Percentiles rank a stretch among this genome's conserved stretches.
These are phyloP conservation scores for Pantherophis vulpinus DNA, from an alignment of 2,797 vertebrate species.

Conservation along the genomic window DNA sequence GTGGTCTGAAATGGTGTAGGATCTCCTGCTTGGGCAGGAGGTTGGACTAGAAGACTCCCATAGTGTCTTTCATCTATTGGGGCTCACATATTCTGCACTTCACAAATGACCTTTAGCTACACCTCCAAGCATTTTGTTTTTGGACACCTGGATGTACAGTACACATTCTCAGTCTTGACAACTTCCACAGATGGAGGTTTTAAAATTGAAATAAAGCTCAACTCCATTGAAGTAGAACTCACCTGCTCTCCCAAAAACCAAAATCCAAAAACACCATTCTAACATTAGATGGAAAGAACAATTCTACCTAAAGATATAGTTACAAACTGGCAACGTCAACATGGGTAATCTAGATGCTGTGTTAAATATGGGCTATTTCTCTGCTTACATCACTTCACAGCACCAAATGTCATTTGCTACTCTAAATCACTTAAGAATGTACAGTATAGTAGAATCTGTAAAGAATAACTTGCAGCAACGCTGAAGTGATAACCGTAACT, in stretches of 20 bases:
- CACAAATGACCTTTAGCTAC: neutral
- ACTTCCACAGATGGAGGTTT: neutral
- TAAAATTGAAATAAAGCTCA: neutral
- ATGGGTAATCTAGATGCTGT: neutral
- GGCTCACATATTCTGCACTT: neutral
- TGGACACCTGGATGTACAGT: too few relatives aligned
- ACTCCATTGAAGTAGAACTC: neutral
- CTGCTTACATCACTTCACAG: neutral
- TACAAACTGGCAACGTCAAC: neutral
- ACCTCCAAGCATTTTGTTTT: neutral
- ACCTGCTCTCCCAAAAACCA: fast-evolving
- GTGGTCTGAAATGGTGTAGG: neutral
- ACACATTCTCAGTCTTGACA: neutral
- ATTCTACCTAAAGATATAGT: neutral
- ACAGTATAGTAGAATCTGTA: neutral
- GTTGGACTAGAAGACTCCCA: neutral
- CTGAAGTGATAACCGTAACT: neutral
- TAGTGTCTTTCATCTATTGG: neutral
- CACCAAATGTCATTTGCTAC: constrained; percentile 9
- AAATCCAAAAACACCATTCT: neutral
- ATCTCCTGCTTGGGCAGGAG: neutral
- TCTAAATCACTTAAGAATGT: neutral
- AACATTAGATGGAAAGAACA: neutral
- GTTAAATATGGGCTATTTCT: neutral
- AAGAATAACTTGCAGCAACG: neutral